phyloP scores from a whole-genome alignment of 1,140 invertebrate genomes.

The Diorhabda sublineata region DNA sequence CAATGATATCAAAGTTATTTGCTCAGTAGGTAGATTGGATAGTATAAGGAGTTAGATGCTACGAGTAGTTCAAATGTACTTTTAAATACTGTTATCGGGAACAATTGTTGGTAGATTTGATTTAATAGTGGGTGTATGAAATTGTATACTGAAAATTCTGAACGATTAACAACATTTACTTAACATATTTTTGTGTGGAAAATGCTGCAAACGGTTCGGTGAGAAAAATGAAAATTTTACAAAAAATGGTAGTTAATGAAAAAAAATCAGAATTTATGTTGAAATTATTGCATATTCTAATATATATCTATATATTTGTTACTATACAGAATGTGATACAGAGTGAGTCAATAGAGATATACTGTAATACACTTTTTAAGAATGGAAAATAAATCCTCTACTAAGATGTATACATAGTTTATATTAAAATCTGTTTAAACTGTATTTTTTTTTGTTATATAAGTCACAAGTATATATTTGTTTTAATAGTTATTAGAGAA shows the following conservation, averaged over 20 bases:
- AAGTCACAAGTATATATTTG: too few relatives aligned
- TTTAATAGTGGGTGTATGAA: too few relatives aligned
- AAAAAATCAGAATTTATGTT: neutral
- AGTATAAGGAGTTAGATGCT: too few relatives aligned
- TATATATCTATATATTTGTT: neutral
- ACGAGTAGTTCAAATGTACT: too few relatives aligned
- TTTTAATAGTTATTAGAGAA: neutral
- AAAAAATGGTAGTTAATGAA: neutral
- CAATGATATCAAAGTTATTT: too few relatives aligned
- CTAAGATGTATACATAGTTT: neutral
- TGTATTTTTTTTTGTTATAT: neutral
- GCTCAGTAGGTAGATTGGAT: too few relatives aligned
- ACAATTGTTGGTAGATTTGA: too few relatives aligned
- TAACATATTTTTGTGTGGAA: neutral
- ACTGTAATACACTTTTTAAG: neutral
- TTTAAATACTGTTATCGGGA: too few relatives aligned
- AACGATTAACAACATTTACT: too few relatives aligned
- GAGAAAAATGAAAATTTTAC: conserved; percentile 1
- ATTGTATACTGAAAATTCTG: too few relatives aligned
- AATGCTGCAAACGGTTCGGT: neutral
- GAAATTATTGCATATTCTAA: conserved; percentile 1
- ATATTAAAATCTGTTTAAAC: neutral
- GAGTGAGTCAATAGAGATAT: neutral
- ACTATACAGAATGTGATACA: neutral
- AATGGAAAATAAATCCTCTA: neutral